These are phyloP conservation scores for Tupaia chinensis DNA, from an alignment of 2,113 vertebrate genomes.

Conservation along the genomic window DNA sequence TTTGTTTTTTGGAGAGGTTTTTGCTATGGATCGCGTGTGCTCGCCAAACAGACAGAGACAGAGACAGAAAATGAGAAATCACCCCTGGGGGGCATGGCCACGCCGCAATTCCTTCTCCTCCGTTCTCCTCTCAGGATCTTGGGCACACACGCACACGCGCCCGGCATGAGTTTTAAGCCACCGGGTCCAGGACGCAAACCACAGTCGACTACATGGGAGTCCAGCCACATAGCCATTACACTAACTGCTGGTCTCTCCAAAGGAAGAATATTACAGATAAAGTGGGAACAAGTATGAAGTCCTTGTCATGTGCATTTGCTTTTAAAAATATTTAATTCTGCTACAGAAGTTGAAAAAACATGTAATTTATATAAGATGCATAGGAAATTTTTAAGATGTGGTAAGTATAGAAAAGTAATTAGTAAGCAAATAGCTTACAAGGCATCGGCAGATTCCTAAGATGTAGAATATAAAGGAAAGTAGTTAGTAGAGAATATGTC, in stretches of 20 bases:
- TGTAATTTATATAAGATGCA: background rate
- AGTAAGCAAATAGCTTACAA: background rate
- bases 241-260: background rate
- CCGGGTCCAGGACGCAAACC: too few species aligned
- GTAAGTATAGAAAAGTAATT: background rate
- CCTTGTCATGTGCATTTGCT: background rate
- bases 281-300: background rate
- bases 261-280: background rate
- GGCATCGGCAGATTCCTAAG: background rate
- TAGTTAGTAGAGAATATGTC: background rate
- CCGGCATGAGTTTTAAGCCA: too few species aligned
- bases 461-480: background rate
- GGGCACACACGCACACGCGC: too few species aligned
- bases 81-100: too few species aligned
- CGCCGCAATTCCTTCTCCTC: too few species aligned
- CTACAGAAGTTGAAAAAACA: background rate
- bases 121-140: too few species aligned
- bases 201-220: too few species aligned
- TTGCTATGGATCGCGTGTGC: too few species aligned
- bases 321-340: conserved; percentile 14
- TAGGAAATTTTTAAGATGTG: background rate
- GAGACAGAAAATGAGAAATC: too few species aligned
- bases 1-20: too few species aligned
- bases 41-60: too few species aligned
- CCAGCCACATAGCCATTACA: too few species aligned